Percentiles rank a stretch among this genome's conserved stretches.
Evolutionary conservation across 23 tunicate genomes (phyloP).

Genomic region (Styela clava): DNA sequence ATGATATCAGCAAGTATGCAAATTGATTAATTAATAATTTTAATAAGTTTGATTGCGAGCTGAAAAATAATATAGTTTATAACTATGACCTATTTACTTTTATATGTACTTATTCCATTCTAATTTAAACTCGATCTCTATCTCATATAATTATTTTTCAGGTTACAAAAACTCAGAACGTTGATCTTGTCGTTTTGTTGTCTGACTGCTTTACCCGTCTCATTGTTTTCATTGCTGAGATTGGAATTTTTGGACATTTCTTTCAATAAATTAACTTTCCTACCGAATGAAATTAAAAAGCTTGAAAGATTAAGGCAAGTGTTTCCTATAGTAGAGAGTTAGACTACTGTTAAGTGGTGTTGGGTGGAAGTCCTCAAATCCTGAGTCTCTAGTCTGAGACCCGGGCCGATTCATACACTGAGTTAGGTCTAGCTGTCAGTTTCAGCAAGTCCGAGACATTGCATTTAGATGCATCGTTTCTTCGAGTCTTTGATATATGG

Average conservation of each 20-base stretch:
- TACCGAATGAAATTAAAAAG: conserved; percentile 55
- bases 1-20: conserved; percentile 68
- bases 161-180: conserved; percentile 55
- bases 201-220: conserved; percentile 57
- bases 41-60: too few relatives aligned
- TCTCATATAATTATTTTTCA: conserved; percentile 13
- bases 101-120: too few relatives aligned
- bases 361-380: too few relatives aligned
- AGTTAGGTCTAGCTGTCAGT: too few relatives aligned
- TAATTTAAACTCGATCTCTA: not conserved
- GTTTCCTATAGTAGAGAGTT: not conserved
- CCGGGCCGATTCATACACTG: too few relatives aligned
- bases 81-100: too few relatives aligned
- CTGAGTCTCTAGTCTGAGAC: too few relatives aligned
- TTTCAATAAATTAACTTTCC: conserved; percentile 71
- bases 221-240: conserved; percentile 46
- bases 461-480: too few relatives aligned
- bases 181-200: conserved; percentile 83
- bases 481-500: too few relatives aligned
- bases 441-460: too few relatives aligned
- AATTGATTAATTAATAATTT: not conserved
- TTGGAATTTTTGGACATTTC: conserved; percentile 83
- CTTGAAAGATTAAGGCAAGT: conserved; percentile 60
- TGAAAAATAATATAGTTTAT: too few relatives aligned
- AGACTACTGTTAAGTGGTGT: too few relatives aligned